Evolutionary conservation across 2,113 vertebrate species (phyloP).

Genomic region (Tapirus terrestris): DNA sequence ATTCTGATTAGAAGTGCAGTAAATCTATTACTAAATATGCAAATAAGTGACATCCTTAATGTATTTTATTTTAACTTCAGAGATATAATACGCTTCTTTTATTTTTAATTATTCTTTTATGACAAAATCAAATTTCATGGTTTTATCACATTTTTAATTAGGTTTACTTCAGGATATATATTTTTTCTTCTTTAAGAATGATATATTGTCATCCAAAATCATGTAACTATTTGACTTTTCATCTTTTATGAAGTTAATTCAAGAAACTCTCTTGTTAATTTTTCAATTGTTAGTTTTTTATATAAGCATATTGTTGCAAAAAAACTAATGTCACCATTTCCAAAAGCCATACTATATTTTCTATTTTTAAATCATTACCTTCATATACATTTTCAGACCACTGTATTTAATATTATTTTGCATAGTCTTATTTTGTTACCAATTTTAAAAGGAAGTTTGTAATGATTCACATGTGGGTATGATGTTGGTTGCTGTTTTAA

Average conservation of each 20-base stretch:
- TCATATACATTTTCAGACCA: background rate
- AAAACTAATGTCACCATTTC: background rate
- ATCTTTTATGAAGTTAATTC: background rate
- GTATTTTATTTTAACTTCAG: background rate
- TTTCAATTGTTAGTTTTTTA: background rate
- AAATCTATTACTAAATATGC: background rate
- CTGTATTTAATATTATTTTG: background rate
- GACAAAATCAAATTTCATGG: background rate
- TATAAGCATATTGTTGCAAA: background rate
- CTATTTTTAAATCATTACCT: background rate
- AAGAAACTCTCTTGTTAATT: background rate
- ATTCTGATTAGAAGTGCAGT: background rate
- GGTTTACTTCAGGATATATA: background rate
- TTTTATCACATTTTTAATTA: background rate
- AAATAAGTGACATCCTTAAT: background rate
- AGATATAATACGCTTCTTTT: background rate
- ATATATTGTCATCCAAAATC: background rate
- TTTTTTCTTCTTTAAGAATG: background rate
- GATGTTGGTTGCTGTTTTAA: background rate
- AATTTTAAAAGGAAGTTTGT: background rate
- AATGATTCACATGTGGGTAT: background rate
- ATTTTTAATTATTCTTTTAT: background rate
- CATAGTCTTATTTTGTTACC: background rate
- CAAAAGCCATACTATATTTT: background rate
- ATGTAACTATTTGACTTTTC: background rate